Conservation (phyloP, 1,140 invertebrate genomes). For the Cotesia chilonis region DNA sequence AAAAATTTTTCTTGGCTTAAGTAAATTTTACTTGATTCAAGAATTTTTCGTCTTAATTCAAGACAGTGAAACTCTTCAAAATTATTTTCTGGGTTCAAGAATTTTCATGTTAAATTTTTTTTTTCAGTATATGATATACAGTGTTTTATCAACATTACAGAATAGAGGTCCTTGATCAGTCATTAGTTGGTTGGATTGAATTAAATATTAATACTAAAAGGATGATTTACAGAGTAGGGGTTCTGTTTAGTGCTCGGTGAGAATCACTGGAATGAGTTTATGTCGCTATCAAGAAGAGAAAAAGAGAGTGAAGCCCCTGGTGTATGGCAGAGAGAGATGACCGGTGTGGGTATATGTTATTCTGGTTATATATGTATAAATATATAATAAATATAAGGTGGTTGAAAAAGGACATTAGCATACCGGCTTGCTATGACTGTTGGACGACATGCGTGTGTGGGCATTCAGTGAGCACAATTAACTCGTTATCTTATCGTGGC, state of each 20-base stretch:
- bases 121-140: no score
- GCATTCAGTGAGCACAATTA: constrained; percentile 66
- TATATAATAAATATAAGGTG: no score
- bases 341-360: not conserved
- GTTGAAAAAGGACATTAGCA: constrained; percentile 60
- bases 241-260: constrained; percentile 43
- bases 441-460: constrained; percentile 57
- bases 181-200: constrained; percentile 38
- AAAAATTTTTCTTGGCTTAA: no score
- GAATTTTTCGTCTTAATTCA: no score
- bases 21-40: no score
- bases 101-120: no score
- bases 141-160: no score
- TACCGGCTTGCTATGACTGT: constrained; percentile 53
- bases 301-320: constrained; percentile 32
- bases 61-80: no score
- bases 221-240: constrained; percentile 1
- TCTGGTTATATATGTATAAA: no score
- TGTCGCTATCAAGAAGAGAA: constrained; percentile 60
- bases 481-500: constrained; percentile 66
- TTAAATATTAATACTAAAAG: constrained; percentile 36
- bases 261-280: constrained; percentile 63
- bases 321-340: constrained; percentile 54
- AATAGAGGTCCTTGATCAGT: no score
- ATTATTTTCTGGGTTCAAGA: no score